These are phyloP conservation scores for Drosophila parthenogenetica DNA, from an alignment of 2,888 invertebrate genomes.

Conservation along the genomic window DNA sequence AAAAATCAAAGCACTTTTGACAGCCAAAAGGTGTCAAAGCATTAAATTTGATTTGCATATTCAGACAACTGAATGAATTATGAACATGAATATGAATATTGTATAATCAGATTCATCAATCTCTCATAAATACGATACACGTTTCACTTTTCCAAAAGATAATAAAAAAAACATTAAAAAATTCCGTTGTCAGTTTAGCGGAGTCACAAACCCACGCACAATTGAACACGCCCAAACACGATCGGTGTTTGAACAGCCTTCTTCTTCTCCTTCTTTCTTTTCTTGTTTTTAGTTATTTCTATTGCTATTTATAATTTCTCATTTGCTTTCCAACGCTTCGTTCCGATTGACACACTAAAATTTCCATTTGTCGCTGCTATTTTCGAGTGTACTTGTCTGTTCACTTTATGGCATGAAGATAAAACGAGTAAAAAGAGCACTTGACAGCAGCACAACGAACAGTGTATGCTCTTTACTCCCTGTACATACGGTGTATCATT, in stretches of 20 bases:
- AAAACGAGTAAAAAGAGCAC: constrained; percentile 30
- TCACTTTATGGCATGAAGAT: constrained; percentile 55
- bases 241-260: constrained; percentile 29
- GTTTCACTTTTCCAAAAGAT: constrained; percentile 33
- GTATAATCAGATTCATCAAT: constrained; percentile 28
- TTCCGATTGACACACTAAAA: constrained; percentile 60
- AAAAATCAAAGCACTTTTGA: constrained; percentile 32
- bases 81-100: constrained; percentile 25
- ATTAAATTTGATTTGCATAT: constrained; percentile 47
- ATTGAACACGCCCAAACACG: constrained; percentile 26
- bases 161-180: constrained; percentile 8
- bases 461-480: constrained; percentile 24
- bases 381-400: constrained; percentile 49
- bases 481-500: background rate
- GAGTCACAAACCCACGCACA: constrained; percentile 51
- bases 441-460: background rate
- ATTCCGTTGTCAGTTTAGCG: constrained; percentile 22
- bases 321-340: constrained; percentile 45
- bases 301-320: constrained; percentile 53
- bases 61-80: constrained; percentile 5
- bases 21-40: constrained; percentile 39
- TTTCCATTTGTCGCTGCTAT: constrained; percentile 55
- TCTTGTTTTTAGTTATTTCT: constrained; percentile 20
- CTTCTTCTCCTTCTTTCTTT: constrained; percentile 2
- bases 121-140: constrained; percentile 28